Base-by-base conservation (phyloP, 2,888 invertebrate species). In the Netelia fuscicornis region DNA sequence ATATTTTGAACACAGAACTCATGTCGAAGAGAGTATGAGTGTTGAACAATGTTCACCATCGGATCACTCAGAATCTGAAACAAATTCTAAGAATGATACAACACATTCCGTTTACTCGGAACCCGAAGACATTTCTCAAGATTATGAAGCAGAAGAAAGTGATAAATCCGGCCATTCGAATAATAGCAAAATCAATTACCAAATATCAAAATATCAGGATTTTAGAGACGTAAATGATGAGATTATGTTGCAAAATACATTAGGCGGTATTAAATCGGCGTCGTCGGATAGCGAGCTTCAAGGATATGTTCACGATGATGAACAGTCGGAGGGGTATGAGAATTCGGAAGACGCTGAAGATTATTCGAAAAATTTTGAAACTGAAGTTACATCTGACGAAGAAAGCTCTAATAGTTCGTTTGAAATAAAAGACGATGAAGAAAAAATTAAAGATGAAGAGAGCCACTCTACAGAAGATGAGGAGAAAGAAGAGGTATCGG, bases 41-140 rank as follows among this genome's bases (percentile, higher is more conserved):
- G 25, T 86, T 30, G 89, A 89, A 13, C 84, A 78, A 67, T 83
- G 78, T n/a, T 56, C 58, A 25, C 86, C 81, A 17, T 87, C 85
- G 1, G 89, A 89, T 6, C 68, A 85, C 17, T 84, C 86, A 2
- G 81, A 56, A 23, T 78, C 83, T 11, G 85, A 84, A 5, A 70
- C n/a, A 8, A 74, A 83, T 68, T 70, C 94, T 85, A 95, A 95
- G 68, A 94, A 94, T 88, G 94, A 94, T 13, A 90, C 87, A 67
- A 90, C 88, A 75, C 92, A 94, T 85, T 93, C 94, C 20, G 95
- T 78, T 78, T 54, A 78, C 3, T 64, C 94, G 79, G 94, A 95
- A 87, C 93, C 93, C 84, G 86, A 94, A 88, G 89, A 93, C 23
- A 65, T 23, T 48, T 67, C 56, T 23, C 37, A 68, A 2, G 20